Base-by-base conservation (phyloP, 1,140 invertebrate genomes). In the Wiebesia pumilae region DNA sequence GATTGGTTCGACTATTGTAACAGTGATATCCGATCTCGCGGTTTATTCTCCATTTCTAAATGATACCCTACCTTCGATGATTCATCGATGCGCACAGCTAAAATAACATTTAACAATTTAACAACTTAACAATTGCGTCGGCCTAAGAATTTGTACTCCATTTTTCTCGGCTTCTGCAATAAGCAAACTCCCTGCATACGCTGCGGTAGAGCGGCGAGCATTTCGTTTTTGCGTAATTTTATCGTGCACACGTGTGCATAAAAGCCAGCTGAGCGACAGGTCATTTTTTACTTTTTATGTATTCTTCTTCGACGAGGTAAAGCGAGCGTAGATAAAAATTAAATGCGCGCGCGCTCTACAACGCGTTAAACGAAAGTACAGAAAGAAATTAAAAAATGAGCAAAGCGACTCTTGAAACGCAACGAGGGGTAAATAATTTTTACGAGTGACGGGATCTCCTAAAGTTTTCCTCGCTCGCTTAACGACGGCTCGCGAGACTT, bases 21-120 rank as follows among this genome's bases (percentile, higher is more conserved):
- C 47, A 10, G 2, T n/a, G 73, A 78, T 78, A 84, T 84, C 75
- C 21, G 77, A 84, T 62, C 73, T 30, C 47, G 33, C n/a, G 7
- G 27, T 67, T 73, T 85, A 71, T 85, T 73, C 47, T 85, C 30
- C 38, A 14, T 51, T 43, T 85, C 69, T 65, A 81, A 75, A 86
- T 86, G 69, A 81, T 81, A 86, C 82, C 67, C 54, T 86, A 85
- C 67, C 67, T 75, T 86, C 38, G 79, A 51, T 81, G 77, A 75
- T 35, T 82, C 84, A 86, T 81, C 38, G 79, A 71, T 79, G 69
- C 35, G 16, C 24, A 62, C 24, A 65, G 7, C n/a, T n/a, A n/a
- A n/a, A n/a, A n/a, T n/a, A n/a, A n/a, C n/a, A n/a, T n/a, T 21
- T 73, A 65, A 84, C 54, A 7, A 14, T 7, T 14, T 19, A 71